Percentiles rank a stretch among this genome's conserved stretches.
phyloP scores from a whole-genome alignment of 2,888 invertebrate genomes.

The Clivina fossor region DNA sequence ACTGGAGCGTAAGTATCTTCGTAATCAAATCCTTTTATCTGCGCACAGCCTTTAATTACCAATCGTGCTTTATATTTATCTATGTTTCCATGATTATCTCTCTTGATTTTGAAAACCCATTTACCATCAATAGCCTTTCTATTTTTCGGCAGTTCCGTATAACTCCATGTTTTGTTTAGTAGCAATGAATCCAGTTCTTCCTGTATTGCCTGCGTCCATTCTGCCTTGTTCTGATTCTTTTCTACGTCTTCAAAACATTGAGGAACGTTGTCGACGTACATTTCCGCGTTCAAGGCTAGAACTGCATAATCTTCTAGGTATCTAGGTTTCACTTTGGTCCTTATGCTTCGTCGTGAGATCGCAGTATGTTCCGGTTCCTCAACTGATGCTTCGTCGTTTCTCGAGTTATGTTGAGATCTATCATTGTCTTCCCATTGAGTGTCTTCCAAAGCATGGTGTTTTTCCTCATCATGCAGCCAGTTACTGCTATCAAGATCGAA shows the following conservation, averaged over 20 bases:
- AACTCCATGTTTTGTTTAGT: slow-evolving; percentile 24
- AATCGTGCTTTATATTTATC: slow-evolving; percentile 2
- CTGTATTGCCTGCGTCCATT: slow-evolving; percentile 8
- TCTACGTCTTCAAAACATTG: slow-evolving; percentile 4
- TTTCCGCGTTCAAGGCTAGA: slow-evolving; percentile 8
- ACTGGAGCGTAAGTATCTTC: too few relatives aligned
- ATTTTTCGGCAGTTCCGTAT: slow-evolving; percentile 8
- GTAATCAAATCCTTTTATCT: too few relatives aligned
- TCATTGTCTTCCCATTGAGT: too few relatives aligned
- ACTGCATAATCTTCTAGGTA: slow-evolving; percentile 15
- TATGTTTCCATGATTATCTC: slow-evolving; percentile 33
- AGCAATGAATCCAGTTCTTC: slow-evolving; percentile 10
- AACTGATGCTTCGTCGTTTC: slow-evolving; percentile 1
- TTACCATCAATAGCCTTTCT: slow-evolving; percentile 26
- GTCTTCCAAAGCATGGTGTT: not conserved
- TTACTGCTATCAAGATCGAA: slow-evolving; percentile 1
- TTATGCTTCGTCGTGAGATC: not conserved
- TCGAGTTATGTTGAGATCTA: too few relatives aligned
- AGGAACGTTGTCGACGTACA: slow-evolving; percentile 16
- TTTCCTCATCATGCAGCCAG: not conserved
- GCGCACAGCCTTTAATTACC: slow-evolving; percentile 1
- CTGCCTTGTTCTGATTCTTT: not conserved
- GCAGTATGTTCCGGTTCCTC: not conserved
- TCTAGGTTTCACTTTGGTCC: not conserved
- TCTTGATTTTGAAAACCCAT: slow-evolving; percentile 40